Evolutionary conservation across 2,113 vertebrate genomes (phyloP).

Genomic region (Argyrosomus japonicus): DNA sequence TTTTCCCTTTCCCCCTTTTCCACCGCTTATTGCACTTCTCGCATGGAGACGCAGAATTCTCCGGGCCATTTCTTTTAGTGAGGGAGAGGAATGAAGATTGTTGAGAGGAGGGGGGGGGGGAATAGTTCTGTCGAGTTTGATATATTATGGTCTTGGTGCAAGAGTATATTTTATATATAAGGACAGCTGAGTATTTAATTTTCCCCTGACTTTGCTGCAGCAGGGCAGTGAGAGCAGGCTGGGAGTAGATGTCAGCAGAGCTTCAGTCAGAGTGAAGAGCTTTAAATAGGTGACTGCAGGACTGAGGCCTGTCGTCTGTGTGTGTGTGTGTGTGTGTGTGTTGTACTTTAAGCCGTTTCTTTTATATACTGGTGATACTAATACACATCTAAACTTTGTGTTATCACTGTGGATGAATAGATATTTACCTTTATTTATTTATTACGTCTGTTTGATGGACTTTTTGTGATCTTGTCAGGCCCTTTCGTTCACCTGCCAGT

Average conservation of each 20-base stretch:
- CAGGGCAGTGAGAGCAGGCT: constrained; percentile 21
- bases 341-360: constrained; percentile 21
- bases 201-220: constrained; percentile 35
- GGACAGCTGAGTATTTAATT: constrained; percentile 8
- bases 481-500: neutral
- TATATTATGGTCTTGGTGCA: constrained; percentile 38
- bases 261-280: constrained; percentile 18
- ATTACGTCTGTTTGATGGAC: neutral
- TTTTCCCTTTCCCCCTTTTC: constrained; percentile 44
- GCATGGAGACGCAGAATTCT: constrained; percentile 58
- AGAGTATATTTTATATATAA: constrained; percentile 44
- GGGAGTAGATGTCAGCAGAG: constrained; percentile 19
- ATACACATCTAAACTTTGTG: neutral
- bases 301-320: constrained; percentile 47
- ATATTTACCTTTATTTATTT: constrained; percentile 13
- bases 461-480: neutral
- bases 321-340: constrained; percentile 34
- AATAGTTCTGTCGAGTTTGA: constrained; percentile 30
- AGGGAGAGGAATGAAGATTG: constrained; percentile 43
- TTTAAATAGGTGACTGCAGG: constrained; percentile 21
- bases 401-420: neutral
- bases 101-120: constrained; percentile 20
- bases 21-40: constrained; percentile 58
- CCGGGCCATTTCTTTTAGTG: constrained; percentile 30
- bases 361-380: neutral